Evolutionary conservation across 2,888 invertebrate species (phyloP), one percentile per base, ranked within the genome.

Genomic region (Halictus quadricinctus): DNA sequence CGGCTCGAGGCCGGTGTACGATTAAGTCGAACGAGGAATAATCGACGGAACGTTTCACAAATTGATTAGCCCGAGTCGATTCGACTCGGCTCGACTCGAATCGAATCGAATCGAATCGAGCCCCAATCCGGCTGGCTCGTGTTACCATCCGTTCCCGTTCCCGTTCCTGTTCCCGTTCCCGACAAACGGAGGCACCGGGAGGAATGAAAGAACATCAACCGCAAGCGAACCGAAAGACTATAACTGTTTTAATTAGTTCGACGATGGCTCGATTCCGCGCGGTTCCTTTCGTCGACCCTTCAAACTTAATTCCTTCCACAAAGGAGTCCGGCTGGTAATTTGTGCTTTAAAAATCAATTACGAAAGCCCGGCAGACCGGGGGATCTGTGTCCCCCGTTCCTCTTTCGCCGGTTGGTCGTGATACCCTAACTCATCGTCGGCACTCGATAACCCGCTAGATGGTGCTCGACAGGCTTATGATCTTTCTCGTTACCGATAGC

Each of bases 211-310:
- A 85, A 85, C 70, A 85, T 60, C 80, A 80, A 74, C 29, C 80
- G 74, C 70, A 21, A 76, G 48, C 54, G 64, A 72, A 46, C 29
- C 76, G 78, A 69, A 41, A 58, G 76, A 69, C 75, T 74, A 66
- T 76, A 81, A 81, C 85, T 64, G 86, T 79, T 86, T 85, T 85
- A 86, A 86, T 86, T 86, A 86, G 76, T 85, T 79, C 69, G 60
- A 79, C 79, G 64, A 43, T n/a, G 25, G 58, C 25, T 81, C 69
- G 76, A 85, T 74, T 58, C 74, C n/a, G 50, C 64, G 60, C 72
- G 69, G 73, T 86, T 86, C 75, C 81, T 86, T 85, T 76, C 78
- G 69, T 79, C 84, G 58, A 76, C 25, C 58, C 66, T 74, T 60
- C 36, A 60, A 74, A 74, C 48, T 66, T 81, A 41, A 80, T 83